A percentile compares a stretch with the other conserved stretches of the same genome.
phyloP scores from a whole-genome alignment of 1,140 invertebrate species.

The Tribolium castaneum region DNA sequence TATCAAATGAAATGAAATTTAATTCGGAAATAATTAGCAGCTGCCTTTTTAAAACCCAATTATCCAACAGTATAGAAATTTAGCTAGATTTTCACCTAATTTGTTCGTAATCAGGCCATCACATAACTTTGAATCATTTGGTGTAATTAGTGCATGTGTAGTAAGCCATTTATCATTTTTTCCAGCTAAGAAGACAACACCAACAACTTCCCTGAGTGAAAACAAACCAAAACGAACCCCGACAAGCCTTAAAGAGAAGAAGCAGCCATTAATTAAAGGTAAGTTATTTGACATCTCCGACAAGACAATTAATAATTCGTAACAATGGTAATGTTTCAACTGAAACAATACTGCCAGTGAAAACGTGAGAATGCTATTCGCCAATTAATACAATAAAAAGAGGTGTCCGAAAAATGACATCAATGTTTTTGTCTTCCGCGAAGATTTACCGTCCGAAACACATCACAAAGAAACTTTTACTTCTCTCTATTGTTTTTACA shows the following conservation, averaged over 20 bases:
- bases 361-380: conserved; percentile 13
- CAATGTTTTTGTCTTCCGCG: background rate
- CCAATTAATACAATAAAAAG: background rate
- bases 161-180: background rate
- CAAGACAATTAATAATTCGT: conserved; percentile 6
- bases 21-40: no score
- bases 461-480: conserved; percentile 14
- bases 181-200: conserved; percentile 8
- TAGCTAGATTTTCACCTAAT: no score
- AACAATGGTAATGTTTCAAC: conserved; percentile 15
- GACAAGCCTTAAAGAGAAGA: conserved; percentile 44
- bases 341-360: background rate
- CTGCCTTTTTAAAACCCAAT: no score
- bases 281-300: conserved; percentile 19
- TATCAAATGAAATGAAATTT: no score
- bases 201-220: conserved; percentile 38
- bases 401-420: conserved; percentile 9
- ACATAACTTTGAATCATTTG: no score
- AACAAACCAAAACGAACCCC: conserved; percentile 1
- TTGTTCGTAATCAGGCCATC: no score
- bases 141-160: no score
- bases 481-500: conserved; percentile 10
- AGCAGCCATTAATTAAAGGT: conserved; percentile 47
- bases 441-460: conserved; percentile 10
- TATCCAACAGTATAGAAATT: no score